Base-by-base conservation (phyloP, 2,888 invertebrate species). In the Chrysotoxum bicinctum region DNA sequence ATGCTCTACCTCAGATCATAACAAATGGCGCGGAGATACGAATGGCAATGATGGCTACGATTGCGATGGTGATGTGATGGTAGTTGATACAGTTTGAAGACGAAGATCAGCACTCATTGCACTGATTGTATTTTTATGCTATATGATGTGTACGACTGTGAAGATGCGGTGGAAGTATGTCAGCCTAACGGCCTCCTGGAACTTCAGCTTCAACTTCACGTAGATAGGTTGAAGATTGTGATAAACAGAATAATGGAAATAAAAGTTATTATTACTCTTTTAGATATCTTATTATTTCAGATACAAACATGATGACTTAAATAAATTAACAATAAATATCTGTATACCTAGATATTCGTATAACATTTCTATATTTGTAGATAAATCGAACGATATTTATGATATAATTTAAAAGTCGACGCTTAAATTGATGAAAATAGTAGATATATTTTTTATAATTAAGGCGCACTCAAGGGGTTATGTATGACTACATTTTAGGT, bases 181-280 rank as follows among this genome's bases (percentile, higher is more conserved):
- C 60, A 62, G 60, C 52, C 60, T 73, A 73, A 73, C 73, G 73
- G 73, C 60, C 32, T 32, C 23, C 7, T 32, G 60, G 23, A 23
- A 16, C 58, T 62, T 60, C 23, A 9, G 19, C 35, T 32, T 45
- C 58, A 48, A 58, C 45, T 48, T 12, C 58, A 58, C 58, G 35
- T 58, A 72, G 32, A 30, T 48, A 30, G 56, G 45, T 32, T 70
- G 70, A n/a, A 45, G 21, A 35, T 72, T 56, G 35, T 48, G 35
- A n/a, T 58, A 21, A 72, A 58, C 70, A 72, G 43, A 70, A 48
- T 72, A 72, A 72, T 72, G 23, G 48, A 58, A 70, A 70, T 45
- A 56, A 2, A 45, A 23, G 56, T 10, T 30, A 37, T 54, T 43
- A 52, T 54, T 56, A 32, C 32, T 70, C 21, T 14, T 40, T 4